Percentiles rank a stretch among this genome's conserved stretches.
Conservation (phyloP, 1,140 invertebrate species). For the Protaetia brevitarsis region DNA sequence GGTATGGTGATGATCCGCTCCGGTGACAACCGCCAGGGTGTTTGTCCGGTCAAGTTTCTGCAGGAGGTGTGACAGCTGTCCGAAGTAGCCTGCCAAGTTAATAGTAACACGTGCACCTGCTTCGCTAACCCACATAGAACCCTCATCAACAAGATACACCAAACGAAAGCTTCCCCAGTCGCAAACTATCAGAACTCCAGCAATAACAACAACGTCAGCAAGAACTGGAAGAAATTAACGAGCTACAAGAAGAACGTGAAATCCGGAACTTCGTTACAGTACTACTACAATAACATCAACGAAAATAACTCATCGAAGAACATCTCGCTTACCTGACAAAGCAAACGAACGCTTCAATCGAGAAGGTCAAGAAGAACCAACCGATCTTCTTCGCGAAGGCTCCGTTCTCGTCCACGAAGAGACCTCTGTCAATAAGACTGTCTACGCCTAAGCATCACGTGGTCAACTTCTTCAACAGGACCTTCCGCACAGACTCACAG, state of each 20-base stretch:
- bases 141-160: slow-evolving; percentile 42
- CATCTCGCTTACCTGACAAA: slow-evolving; percentile 31
- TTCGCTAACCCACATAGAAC: slow-evolving; percentile 41
- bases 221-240: slow-evolving; percentile 26
- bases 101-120: slow-evolving; percentile 39
- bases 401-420: slow-evolving; percentile 53
- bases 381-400: slow-evolving; percentile 43
- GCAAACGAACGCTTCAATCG: slow-evolving; percentile 40
- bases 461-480: slow-evolving; percentile 40
- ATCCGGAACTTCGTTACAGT: slow-evolving; percentile 46
- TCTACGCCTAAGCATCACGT: slow-evolving; percentile 43
- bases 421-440: slow-evolving; percentile 49
- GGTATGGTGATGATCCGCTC: slow-evolving; percentile 92
- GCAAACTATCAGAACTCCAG: slow-evolving; percentile 34
- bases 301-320: slow-evolving; percentile 48
- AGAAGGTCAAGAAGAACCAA: slow-evolving; percentile 48
- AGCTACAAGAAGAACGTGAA: slow-evolving; percentile 34
- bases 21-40: slow-evolving; percentile 77
- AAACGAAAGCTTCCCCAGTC: slow-evolving; percentile 35
- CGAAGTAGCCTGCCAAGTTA: slow-evolving; percentile 44
- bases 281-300: slow-evolving; percentile 52
- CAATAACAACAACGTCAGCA: slow-evolving; percentile 31
- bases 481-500: slow-evolving; percentile 45
- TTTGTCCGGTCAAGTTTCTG: slow-evolving; percentile 79
- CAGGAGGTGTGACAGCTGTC: slow-evolving; percentile 57